phyloP scores from a whole-genome alignment of 2,113 vertebrate species.

The Hemiprocne comata region DNA sequence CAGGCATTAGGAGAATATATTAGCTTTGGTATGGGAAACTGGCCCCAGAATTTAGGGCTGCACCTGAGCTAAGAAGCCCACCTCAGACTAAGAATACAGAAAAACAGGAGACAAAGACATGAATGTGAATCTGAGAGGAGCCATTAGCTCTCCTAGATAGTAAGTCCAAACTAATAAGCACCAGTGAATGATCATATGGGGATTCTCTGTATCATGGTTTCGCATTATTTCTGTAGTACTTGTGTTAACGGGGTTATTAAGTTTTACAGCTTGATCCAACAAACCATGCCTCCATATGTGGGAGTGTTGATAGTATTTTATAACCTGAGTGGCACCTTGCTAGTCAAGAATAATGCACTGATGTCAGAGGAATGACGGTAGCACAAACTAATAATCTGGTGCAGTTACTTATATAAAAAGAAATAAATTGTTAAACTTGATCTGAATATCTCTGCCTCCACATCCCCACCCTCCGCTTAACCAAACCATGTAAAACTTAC shows the following conservation, averaged over 20 bases:
- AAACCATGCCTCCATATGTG: background rate
- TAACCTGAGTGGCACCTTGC: background rate
- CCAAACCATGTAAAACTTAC: background rate
- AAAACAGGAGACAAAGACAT: background rate
- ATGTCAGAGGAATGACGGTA: background rate
- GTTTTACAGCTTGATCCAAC: background rate
- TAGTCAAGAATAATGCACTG: background rate
- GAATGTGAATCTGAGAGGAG: background rate
- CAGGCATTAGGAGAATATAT: background rate
- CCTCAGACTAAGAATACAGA: background rate
- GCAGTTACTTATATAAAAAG: background rate
- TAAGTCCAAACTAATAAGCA: background rate
- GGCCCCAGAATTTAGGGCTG: background rate
- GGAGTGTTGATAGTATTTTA: background rate
- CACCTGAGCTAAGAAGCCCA: background rate
- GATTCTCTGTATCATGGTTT: background rate
- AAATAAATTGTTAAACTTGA: background rate
- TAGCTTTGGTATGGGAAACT: background rate
- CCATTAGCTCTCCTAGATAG: background rate
- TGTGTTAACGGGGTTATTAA: background rate
- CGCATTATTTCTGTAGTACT: background rate
- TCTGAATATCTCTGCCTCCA: background rate
- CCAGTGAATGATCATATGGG: background rate
- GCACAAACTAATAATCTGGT: background rate
- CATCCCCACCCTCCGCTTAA: background rate